Percentiles rank a stretch among this genome's conserved stretches.
These are phyloP conservation scores for Hirudinaria manillensis DNA, from an alignment of 2,888 invertebrate species.

Conservation along the genomic window DNA sequence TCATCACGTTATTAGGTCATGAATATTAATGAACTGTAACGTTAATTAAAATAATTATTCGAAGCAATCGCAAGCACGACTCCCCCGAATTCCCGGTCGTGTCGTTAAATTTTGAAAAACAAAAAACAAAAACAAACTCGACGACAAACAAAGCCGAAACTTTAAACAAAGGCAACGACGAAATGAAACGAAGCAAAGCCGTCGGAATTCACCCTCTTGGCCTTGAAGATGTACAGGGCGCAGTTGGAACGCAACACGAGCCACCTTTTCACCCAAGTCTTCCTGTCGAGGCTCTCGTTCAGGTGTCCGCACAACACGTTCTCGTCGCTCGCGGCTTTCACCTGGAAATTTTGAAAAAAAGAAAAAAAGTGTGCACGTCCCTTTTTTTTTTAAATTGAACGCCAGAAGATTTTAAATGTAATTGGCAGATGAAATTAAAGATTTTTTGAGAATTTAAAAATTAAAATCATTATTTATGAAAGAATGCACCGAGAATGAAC, in stretches of 20 bases:
- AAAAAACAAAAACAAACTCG: too few relatives aligned
- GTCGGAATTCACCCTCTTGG: conserved; percentile 47
- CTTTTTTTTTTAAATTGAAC: too few relatives aligned
- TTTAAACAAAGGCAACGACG: neutral
- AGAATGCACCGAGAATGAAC: neutral
- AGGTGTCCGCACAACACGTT: conserved; percentile 58
- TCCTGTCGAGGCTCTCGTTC: conserved; percentile 51
- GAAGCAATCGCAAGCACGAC: too few relatives aligned
- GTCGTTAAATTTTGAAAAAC: too few relatives aligned
- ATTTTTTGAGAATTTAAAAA: too few relatives aligned
- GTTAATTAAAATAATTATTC: neutral
- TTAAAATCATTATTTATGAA: too few relatives aligned
- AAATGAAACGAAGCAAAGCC: neutral
- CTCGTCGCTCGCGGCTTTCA: conserved; percentile 39
- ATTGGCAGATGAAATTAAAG: too few relatives aligned
- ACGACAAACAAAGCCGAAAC: neutral
- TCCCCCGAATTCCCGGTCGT: too few relatives aligned
- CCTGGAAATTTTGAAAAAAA: conserved; percentile 26
- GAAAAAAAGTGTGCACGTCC: neutral
- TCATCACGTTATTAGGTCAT: too few relatives aligned
- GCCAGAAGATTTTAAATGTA: too few relatives aligned
- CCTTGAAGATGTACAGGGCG: conserved; percentile 58
- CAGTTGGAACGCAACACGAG: conserved; percentile 60
- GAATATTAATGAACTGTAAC: neutral
- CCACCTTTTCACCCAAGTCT: conserved; percentile 60